A percentile compares a stretch with the other conserved stretches of the same genome.
These are phyloP conservation scores for Ornithoptera priamus DNA, from an alignment of 2,888 invertebrate species.

Conservation along the genomic window DNA sequence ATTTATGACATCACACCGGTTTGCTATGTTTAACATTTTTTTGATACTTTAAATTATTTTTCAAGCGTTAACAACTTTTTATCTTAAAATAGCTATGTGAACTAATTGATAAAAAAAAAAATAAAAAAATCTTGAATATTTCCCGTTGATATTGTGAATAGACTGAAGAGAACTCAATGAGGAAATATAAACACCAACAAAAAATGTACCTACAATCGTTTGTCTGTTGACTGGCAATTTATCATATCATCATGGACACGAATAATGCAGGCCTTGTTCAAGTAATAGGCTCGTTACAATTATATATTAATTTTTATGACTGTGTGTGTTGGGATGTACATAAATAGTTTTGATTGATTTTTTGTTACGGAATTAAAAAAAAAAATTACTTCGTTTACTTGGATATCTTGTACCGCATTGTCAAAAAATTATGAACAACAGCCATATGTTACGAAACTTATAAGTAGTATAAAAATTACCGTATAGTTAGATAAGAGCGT, in stretches of 20 bases:
- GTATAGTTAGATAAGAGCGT: too few species aligned
- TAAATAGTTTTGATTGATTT: not conserved
- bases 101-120: conserved; percentile 9
- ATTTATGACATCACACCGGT: too few species aligned
- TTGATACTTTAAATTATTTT: too few species aligned
- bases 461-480: too few species aligned
- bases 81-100: too few species aligned
- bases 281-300: conserved; percentile 20
- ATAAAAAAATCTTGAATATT: not conserved
- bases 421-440: too few species aligned
- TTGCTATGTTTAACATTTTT: too few species aligned
- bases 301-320: conserved; percentile 23
- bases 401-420: too few species aligned
- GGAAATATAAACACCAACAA: conserved; percentile 49
- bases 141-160: conserved; percentile 11
- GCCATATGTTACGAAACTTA: too few species aligned
- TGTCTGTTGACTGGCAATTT: conserved; percentile 38
- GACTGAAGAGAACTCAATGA: conserved; percentile 36
- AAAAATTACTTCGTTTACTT: too few species aligned
- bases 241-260: conserved; percentile 41
- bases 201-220: conserved; percentile 44
- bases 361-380: not conserved
- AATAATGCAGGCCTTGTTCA: conserved; percentile 16
- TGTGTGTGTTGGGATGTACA: conserved; percentile 6
- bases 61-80: too few species aligned